phyloP scores from a whole-genome alignment of 2,797 vertebrate genomes.

The Sebastes hubbsi region DNA sequence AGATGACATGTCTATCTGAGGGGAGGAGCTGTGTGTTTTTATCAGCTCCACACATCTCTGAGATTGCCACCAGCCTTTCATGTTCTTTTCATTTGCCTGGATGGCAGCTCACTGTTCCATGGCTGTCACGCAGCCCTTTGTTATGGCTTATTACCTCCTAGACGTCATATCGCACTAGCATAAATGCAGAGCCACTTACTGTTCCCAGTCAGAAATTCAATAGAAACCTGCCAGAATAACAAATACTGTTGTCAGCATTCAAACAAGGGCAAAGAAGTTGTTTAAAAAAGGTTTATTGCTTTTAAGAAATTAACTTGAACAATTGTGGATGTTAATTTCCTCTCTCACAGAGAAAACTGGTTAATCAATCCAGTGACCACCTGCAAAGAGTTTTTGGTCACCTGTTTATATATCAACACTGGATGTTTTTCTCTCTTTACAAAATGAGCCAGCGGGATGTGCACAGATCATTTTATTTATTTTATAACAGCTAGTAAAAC shows the following conservation, averaged over 20 bases:
- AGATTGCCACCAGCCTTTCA: conserved; percentile 76
- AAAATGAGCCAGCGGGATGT: conserved; percentile 1
- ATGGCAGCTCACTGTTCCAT: conserved; percentile 63
- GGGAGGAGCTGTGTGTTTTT: conserved; percentile 63
- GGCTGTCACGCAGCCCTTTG: conserved; percentile 70
- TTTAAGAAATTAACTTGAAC: conserved; percentile 6
- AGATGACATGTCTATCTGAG: conserved; percentile 71
- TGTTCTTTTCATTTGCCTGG: conserved; percentile 71
- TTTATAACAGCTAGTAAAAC: conserved; percentile 34
- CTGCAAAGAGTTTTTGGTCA: not conserved
- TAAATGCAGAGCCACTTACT: conserved; percentile 56
- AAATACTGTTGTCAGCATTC: conserved; percentile 23
- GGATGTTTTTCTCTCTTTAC: not conserved
- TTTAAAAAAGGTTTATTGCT: conserved; percentile 6
- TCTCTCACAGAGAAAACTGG: not conserved
- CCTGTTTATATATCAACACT: conserved; percentile 1
- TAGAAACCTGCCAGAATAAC: conserved; percentile 43
- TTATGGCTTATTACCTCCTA: conserved; percentile 70
- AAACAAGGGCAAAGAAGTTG: not conserved
- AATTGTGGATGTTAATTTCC: not conserved
- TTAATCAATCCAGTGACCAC: conserved; percentile 10
- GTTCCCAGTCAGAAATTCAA: conserved; percentile 52
- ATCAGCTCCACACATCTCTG: conserved; percentile 67
- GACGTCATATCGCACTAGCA: conserved; percentile 49
- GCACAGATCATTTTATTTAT: conserved; percentile 15